Conservation (phyloP, 2,888 invertebrate species). For the Conops quadrifasciatus region DNA sequence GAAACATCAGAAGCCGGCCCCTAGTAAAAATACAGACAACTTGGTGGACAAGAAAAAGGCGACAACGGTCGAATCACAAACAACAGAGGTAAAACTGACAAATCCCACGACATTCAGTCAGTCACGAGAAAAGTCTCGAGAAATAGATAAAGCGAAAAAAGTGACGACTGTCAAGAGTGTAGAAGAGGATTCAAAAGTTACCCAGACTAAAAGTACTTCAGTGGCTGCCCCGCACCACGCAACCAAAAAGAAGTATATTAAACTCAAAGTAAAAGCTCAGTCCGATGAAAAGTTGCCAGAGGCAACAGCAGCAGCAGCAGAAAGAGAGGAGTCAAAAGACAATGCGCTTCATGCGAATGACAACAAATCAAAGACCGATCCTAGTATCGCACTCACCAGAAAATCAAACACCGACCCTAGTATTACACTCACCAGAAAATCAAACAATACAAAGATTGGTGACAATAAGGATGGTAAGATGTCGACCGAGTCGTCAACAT, state of each 20-base stretch:
- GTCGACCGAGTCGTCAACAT: background rate
- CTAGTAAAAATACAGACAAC: no score
- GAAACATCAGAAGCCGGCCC: no score
- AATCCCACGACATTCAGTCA: no score
- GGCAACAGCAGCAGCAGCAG: background rate
- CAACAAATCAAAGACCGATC: background rate
- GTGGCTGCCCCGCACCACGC: background rate
- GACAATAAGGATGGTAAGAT: background rate
- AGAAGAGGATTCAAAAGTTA: no score
- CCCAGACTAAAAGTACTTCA: background rate
- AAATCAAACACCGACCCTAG: background rate
- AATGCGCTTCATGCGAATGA: background rate
- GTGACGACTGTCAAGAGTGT: no score
- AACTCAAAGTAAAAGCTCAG: conserved; percentile 1
- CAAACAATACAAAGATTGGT: background rate
- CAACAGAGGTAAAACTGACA: no score
- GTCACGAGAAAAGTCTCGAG: no score
- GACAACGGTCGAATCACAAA: no score
- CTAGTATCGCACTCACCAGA: background rate
- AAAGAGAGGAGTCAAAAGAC: background rate
- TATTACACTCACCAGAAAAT: background rate
- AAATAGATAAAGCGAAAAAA: no score
- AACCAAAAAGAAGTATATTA: background rate
- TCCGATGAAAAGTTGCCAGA: background rate
- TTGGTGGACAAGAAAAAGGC: no score